Evolutionary conservation across 2,113 vertebrate species (phyloP).

Genomic region (Bagarius yarrelli): DNA sequence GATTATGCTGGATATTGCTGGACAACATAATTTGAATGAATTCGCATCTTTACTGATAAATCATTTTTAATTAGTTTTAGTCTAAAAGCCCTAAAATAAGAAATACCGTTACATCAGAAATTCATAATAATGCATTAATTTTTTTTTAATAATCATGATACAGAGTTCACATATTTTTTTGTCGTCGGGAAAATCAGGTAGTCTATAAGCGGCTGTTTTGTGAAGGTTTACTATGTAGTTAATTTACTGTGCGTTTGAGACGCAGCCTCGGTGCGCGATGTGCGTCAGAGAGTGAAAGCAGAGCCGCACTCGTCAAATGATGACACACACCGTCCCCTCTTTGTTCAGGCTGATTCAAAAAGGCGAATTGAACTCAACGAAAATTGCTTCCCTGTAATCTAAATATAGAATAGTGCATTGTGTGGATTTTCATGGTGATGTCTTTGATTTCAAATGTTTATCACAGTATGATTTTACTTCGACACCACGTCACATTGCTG

Average conservation of each 20-base stretch:
- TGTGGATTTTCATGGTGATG: background rate
- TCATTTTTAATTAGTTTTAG: too few relatives aligned
- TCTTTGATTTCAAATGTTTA: background rate
- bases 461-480: background rate
- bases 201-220: background rate
- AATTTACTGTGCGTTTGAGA: background rate
- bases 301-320: conserved; percentile 9
- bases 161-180: too few relatives aligned
- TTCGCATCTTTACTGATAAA: too few relatives aligned
- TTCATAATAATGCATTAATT: too few relatives aligned
- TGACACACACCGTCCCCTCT: conserved; percentile 16
- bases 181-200: background rate
- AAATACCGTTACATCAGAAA: too few relatives aligned
- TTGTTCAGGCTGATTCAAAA: conserved; percentile 35
- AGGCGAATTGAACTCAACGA: conserved; percentile 5
- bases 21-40: too few relatives aligned
- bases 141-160: too few relatives aligned
- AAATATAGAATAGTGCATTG: conserved; percentile 15
- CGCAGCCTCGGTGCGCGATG: conserved; percentile 7
- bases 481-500: background rate
- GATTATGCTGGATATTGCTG: too few relatives aligned
- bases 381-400: background rate
- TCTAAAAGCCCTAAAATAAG: too few relatives aligned
- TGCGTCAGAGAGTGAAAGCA: conserved; percentile 37
- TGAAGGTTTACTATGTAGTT: background rate